These are phyloP conservation scores for Mythimna albipuncta DNA, from an alignment of 2,888 invertebrate genomes.

Conservation along the genomic window DNA sequence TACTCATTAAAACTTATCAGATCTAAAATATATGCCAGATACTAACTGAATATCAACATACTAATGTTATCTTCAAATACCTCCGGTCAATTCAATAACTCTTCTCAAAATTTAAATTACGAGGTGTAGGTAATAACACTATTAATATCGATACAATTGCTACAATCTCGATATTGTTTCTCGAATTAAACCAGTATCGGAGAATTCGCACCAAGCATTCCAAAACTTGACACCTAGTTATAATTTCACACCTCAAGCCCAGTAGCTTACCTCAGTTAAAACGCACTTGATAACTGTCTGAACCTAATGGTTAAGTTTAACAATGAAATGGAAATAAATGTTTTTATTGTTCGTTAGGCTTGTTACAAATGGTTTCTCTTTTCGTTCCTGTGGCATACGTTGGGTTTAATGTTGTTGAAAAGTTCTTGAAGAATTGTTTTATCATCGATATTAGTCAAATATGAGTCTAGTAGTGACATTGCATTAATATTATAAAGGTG, in stretches of 20 bases:
- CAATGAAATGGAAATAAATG: conserved; percentile 41
- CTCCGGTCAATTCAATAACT: conserved; percentile 18
- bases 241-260: conserved; percentile 52
- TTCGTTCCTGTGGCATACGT: neutral
- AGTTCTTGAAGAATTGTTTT: conserved; percentile 13
- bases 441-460: neutral
- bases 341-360: conserved; percentile 27
- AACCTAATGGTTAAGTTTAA: conserved; percentile 36
- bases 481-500: no score
- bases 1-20: neutral
- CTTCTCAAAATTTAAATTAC: conserved; percentile 33
- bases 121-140: conserved; percentile 25
- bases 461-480: neutral
- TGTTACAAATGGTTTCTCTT: conserved; percentile 13
- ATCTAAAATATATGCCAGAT: conserved; percentile 1
- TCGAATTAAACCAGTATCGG: conserved; percentile 53
- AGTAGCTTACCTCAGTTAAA: conserved; percentile 51
- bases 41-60: conserved; percentile 6
- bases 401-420: neutral
- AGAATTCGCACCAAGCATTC: conserved; percentile 58
- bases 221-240: conserved; percentile 43
- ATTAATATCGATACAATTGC: conserved; percentile 36
- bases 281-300: conserved; percentile 44
- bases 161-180: conserved; percentile 53
- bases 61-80: conserved; percentile 25